Conservation (phyloP, 2,888 invertebrate genomes). For the Lingula anatina region DNA sequence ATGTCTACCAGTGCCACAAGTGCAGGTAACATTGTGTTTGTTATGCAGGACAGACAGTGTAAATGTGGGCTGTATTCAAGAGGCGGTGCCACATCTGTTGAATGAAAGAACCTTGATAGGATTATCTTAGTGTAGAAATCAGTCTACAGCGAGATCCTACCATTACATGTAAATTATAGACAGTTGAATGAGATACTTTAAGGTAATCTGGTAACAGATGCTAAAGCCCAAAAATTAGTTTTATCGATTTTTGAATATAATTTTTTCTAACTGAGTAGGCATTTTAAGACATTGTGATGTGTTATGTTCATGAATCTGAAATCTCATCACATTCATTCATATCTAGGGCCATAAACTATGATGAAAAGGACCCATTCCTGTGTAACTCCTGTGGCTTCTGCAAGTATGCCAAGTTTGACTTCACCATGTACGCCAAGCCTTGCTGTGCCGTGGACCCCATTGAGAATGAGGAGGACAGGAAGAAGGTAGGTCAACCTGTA, state of each 20-base stretch:
- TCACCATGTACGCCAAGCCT: constrained; percentile 81
- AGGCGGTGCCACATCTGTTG: not conserved
- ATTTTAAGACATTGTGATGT: too few species aligned
- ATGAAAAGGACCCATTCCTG: constrained; percentile 97
- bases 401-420: constrained; percentile 98
- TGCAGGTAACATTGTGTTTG: too few species aligned
- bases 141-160: too few species aligned
- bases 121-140: not conserved
- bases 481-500: constrained; percentile 62
- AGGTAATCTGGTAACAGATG: too few species aligned
- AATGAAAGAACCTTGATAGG: not conserved
- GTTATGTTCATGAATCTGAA: too few species aligned
- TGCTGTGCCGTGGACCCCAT: constrained; percentile 97
- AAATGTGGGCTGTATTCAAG: not conserved
- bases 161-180: too few species aligned
- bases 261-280: too few species aligned
- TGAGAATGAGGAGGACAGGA: constrained; percentile 92
- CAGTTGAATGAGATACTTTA: too few species aligned
- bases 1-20: constrained; percentile 98
- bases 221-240: too few species aligned
- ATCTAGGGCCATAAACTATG: constrained; percentile 92
- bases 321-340: too few species aligned
- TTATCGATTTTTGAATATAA: too few species aligned
- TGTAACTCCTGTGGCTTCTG: constrained; percentile 99
- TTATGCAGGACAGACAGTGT: too few species aligned